Conservation (phyloP, 2,113 vertebrate species). For the Psilopsiagon aymara region DNA sequence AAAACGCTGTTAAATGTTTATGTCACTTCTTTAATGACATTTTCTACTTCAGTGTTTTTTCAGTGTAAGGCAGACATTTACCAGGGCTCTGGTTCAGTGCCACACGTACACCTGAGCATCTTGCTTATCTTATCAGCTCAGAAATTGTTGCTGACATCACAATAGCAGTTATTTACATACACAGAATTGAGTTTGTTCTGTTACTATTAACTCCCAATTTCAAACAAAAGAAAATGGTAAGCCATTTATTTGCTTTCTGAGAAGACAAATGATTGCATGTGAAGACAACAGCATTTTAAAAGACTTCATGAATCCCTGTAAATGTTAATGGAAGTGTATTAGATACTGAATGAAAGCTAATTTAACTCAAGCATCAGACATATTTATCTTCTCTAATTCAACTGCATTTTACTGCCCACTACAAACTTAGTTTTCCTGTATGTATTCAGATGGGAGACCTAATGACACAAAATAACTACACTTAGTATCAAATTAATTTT, state of each 20-base stretch:
- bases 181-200: neutral
- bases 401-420: conserved; percentile 5
- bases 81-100: conserved; percentile 35
- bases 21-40: conserved; percentile 68
- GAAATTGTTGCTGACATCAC: conserved; percentile 54
- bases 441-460: neutral
- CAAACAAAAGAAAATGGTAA: neutral
- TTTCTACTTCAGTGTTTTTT: conserved; percentile 69
- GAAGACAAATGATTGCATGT: neutral
- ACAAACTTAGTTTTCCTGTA: neutral
- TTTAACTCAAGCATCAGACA: conserved; percentile 55
- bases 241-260: neutral
- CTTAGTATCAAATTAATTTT: neutral
- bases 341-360: conserved; percentile 52
- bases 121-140: conserved; percentile 60
- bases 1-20: conserved; percentile 48
- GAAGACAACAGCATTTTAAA: neutral
- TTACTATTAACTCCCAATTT: neutral
- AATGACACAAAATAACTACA: neutral
- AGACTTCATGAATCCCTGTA: neutral
- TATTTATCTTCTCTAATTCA: conserved; percentile 22
- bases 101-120: conserved; percentile 28
- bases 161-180: neutral
- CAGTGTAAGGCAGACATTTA: conserved; percentile 52
- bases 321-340: conserved; percentile 19